Base-by-base conservation (phyloP, 2,113 vertebrate species). In the Atractosteus spatula region DNA sequence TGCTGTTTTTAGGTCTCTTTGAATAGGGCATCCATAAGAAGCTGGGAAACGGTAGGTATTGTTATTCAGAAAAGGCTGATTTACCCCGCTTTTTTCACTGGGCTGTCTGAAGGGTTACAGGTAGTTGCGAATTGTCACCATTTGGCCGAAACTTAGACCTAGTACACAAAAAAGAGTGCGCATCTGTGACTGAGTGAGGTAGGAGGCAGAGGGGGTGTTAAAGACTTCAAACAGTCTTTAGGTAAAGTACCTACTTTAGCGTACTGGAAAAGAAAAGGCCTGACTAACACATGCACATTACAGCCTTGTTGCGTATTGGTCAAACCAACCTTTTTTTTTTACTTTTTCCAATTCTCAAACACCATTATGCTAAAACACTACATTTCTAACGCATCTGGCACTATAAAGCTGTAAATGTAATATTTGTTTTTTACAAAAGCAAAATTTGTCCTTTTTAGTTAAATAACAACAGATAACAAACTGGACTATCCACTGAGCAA, bases 1-100 rank as follows among this genome's bases (percentile, higher is more conserved):
- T 42, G 62, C 41, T 64, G 41, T 64, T 64, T 42, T 17, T 64
- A 12, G 62, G 41, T 42, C 41, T 64, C 62, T 64, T 64, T 64
- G 62, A 64, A 64, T 51, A 64, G 41, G 62, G 62, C 17, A 64
- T 64, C 62, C 17, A 41, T 7, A 64, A 64, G 17, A 64, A 29
- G 62, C 62, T 64, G 62, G 62, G 62, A 64, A 64, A 64, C 17
- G 62, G 62, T 17, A 64, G 62, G 62, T 64, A 64, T 64, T 64
- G 62, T 64, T 64, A 64, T 64, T 64, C 62, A 7, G 29, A 29
- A 64, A 64, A 64, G 17, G 17, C 8, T 29, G 62, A 11, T 17
- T 7, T 11, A 1, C 4, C 3, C 5, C 12, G 8, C 10, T 42
- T 42, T 64, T 42, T 42, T 42, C 17, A 10, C 17, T 42, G 5